Evolutionary conservation across 2,113 vertebrate genomes (phyloP).

Genomic region (Brienomyrus brachyistius): DNA sequence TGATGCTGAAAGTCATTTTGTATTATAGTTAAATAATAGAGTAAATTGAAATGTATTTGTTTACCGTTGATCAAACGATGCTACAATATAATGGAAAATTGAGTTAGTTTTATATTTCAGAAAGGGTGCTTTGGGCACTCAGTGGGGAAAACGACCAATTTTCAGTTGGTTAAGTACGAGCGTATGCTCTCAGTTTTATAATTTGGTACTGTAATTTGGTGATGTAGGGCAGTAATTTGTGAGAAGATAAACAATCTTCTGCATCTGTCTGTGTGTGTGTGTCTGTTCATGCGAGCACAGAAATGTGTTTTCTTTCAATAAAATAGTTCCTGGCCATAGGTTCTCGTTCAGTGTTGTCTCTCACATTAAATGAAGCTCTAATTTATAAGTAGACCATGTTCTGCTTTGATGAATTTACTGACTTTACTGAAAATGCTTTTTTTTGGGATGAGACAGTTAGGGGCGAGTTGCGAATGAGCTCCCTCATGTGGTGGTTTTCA

Average conservation of each 20-base stretch:
- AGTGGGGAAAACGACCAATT: not conserved
- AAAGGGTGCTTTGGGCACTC: not conserved
- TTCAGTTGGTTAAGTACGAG: not conserved
- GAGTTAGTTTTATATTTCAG: not conserved
- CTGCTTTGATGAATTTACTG: not conserved
- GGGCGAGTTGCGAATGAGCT: not conserved
- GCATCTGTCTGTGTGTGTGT: not conserved
- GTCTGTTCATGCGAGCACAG: not conserved
- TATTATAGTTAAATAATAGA: not conserved
- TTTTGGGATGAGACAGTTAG: not conserved
- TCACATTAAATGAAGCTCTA: not conserved
- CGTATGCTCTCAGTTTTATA: not conserved
- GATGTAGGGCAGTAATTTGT: not conserved
- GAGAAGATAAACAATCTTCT: not conserved
- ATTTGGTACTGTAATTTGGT: not conserved
- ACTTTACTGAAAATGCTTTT: not conserved
- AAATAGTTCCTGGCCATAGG: not conserved
- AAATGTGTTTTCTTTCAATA: not conserved
- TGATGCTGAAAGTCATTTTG: not conserved
- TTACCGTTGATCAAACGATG: not conserved
- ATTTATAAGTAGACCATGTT: not conserved
- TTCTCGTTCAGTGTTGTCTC: not conserved
- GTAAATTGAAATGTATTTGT: not conserved
- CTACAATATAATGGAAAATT: not conserved
- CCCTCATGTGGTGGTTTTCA: constrained; percentile 7